Percentiles rank a stretch among this genome's conserved stretches.
phyloP scores from a whole-genome alignment of 2,888 invertebrate species.

The Griposia aprilina region DNA sequence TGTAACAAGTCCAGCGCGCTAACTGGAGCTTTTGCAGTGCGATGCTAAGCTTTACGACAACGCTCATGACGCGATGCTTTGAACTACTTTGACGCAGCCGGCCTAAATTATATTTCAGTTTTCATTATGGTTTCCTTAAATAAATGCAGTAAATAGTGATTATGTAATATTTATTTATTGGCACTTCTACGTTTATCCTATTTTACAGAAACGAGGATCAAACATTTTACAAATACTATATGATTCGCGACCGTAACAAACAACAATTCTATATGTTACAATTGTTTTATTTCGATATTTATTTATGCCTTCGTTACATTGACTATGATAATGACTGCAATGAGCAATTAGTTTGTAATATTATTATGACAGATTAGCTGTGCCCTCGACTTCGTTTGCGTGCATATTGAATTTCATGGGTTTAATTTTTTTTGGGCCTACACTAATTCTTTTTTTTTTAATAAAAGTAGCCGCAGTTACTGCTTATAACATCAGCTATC shows the following conservation, averaged over 20 bases:
- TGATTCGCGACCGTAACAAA: too few species aligned
- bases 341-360: neutral
- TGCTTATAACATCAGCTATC: too few species aligned
- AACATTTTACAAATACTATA: too few species aligned
- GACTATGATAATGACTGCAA: neutral
- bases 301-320: neutral
- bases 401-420: too few species aligned
- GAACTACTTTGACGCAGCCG: conserved; percentile 39
- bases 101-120: conserved; percentile 15
- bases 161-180: too few species aligned
- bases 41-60: conserved; percentile 37
- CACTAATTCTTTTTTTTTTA: too few species aligned
- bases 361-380: neutral
- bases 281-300: neutral
- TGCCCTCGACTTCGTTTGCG: too few species aligned
- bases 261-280: neutral
- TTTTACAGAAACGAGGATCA: too few species aligned
- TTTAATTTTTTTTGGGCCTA: too few species aligned
- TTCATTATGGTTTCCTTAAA: conserved; percentile 16
- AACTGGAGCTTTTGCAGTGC: conserved; percentile 23
- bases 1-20: conserved; percentile 8
- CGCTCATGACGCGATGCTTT: conserved; percentile 37
- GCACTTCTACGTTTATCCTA: too few species aligned
- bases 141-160: conserved; percentile 8
- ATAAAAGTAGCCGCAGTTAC: too few species aligned